Conservation (phyloP, 2,888 invertebrate species). For the Hylaea fasciaria region DNA sequence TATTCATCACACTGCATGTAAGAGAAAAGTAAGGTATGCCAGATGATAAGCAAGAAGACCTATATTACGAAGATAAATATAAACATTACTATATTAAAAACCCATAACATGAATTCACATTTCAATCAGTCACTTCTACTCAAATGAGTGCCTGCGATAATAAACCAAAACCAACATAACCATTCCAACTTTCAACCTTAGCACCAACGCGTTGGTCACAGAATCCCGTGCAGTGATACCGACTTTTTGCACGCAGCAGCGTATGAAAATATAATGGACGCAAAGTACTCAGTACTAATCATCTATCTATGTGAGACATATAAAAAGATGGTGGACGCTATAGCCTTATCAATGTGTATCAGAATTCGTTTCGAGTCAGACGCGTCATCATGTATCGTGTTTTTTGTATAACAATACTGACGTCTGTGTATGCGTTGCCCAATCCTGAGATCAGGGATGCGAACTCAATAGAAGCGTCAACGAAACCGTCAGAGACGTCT, state of each 20-base stretch:
- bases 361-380: constrained; percentile 64
- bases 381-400: constrained; percentile 70
- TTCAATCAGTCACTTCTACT: constrained; percentile 59
- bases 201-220: constrained; percentile 30
- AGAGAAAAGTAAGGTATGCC: too few species aligned
- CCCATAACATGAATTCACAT: constrained; percentile 56
- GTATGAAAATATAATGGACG: constrained; percentile 83
- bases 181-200: constrained; percentile 47
- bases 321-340: constrained; percentile 73
- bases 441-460: constrained; percentile 59
- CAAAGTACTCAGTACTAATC: constrained; percentile 69
- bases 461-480: constrained; percentile 54
- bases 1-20: too few species aligned
- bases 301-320: constrained; percentile 77
- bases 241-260: constrained; percentile 77
- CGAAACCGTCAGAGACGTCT: constrained; percentile 50
- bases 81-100: constrained; percentile 52
- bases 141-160: constrained; percentile 73
- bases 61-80: too few species aligned
- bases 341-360: constrained; percentile 75
- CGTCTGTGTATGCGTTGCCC: constrained; percentile 62
- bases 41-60: too few species aligned
- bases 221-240: constrained; percentile 33
- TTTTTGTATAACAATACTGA: constrained; percentile 53
- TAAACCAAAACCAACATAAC: constrained; percentile 58